Percentiles rank a stretch among this genome's conserved stretches.
Evolutionary conservation across 2,113 vertebrate genomes (phyloP).

Genomic region (Eulacestoma nigropectus): DNA sequence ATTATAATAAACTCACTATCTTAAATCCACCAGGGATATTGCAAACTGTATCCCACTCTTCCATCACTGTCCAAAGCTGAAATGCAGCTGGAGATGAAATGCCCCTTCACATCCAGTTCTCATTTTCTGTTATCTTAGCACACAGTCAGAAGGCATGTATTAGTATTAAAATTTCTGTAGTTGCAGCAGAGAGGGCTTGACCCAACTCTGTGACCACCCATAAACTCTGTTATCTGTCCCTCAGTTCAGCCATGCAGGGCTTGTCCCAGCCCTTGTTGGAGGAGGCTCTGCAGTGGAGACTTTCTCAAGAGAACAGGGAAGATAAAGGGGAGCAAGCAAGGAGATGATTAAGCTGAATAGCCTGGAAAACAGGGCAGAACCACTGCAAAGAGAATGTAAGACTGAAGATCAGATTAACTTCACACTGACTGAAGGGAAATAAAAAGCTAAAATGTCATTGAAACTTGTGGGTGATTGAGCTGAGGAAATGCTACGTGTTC

Average conservation of each 20-base stretch:
- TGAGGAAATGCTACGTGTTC: background rate
- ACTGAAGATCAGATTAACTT: background rate
- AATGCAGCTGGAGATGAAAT: background rate
- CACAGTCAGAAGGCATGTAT: background rate
- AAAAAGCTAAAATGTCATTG: background rate
- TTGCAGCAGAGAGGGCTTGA: background rate
- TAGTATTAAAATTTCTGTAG: background rate
- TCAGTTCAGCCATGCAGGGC: background rate
- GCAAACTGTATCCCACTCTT: background rate
- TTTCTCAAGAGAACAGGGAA: background rate
- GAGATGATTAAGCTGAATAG: background rate
- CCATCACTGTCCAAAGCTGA: background rate
- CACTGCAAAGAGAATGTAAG: background rate
- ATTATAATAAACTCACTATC: background rate
- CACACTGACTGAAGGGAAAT: background rate
- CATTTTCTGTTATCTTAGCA: background rate
- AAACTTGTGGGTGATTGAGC: background rate
- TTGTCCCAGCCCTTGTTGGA: background rate
- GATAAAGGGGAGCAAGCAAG: background rate
- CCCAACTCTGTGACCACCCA: background rate
- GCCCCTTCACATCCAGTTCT: background rate
- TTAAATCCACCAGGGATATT: slow-evolving; percentile 6
- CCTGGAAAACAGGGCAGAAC: background rate
- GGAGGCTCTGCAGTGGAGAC: background rate
- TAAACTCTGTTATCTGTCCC: background rate